Conservation (phyloP, 30 jellyfish, hydroid and myxozoan genomes). For the Pelagia noctiluca region DNA sequence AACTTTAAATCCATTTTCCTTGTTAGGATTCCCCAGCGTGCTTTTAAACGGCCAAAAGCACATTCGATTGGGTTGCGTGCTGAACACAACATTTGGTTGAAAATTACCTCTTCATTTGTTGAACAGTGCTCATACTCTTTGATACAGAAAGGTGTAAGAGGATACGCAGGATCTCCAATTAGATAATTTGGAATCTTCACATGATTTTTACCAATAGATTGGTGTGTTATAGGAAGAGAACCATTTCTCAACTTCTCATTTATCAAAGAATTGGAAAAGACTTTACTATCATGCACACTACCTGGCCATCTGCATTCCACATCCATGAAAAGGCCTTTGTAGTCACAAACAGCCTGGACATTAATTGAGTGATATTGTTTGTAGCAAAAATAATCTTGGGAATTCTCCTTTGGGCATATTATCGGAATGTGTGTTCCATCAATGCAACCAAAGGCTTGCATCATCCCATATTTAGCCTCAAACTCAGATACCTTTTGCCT, state of each 20-base stretch:
- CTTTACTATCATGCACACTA: slow-evolving; percentile 65
- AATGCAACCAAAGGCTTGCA: slow-evolving; percentile 75
- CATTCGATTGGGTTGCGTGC: slow-evolving; percentile 72
- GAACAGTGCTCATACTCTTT: slow-evolving; percentile 32
- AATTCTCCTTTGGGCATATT: slow-evolving; percentile 26
- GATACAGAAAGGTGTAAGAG: too few species aligned
- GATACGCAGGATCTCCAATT: too few species aligned
- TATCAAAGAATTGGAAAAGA: slow-evolving; percentile 63
- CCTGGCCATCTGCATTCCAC: slow-evolving; percentile 80
- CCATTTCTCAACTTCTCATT: slow-evolving; percentile 40
- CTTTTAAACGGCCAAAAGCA: slow-evolving; percentile 72
- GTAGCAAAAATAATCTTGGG: slow-evolving; percentile 66
- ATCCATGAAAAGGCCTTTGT: slow-evolving; percentile 68
- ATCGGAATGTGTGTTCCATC: slow-evolving; percentile 78
- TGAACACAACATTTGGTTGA: slow-evolving; percentile 48
- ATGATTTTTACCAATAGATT: not conserved
- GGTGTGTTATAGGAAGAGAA: slow-evolving; percentile 12
- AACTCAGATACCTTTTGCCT: slow-evolving; percentile 56
- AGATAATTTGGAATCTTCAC: slow-evolving; percentile 36
- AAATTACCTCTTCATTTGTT: slow-evolving; percentile 58
- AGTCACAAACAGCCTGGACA: slow-evolving; percentile 77
- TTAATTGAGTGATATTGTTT: slow-evolving; percentile 46
- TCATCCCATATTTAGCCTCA: slow-evolving; percentile 70
- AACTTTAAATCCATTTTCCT: slow-evolving; percentile 48
- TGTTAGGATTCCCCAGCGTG: slow-evolving; percentile 60